These are phyloP conservation scores for Acomys russatus DNA, from an alignment of 2,797 vertebrate genomes.

Conservation along the genomic window DNA sequence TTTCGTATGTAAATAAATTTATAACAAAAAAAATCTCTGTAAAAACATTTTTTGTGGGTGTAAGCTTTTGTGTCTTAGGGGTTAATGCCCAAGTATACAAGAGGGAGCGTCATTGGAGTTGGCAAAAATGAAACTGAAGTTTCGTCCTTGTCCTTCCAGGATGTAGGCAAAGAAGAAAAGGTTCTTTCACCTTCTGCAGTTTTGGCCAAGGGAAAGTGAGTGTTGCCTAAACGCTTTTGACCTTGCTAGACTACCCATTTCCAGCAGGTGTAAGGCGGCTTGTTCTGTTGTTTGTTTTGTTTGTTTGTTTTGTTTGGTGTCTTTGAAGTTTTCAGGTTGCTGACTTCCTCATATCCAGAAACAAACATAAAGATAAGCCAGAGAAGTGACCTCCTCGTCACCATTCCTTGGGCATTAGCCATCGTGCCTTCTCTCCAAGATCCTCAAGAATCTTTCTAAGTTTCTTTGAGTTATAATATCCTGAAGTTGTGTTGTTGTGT, in stretches of 20 bases:
- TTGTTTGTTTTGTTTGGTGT: background rate
- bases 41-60: background rate
- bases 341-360: background rate
- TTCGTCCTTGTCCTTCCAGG: background rate
- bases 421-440: background rate
- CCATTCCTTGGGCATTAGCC: too few relatives aligned
- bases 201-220: background rate
- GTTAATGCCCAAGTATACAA: background rate
- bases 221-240: background rate
- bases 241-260: background rate
- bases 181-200: background rate
- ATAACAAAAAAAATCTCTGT: background rate
- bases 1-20: background rate
- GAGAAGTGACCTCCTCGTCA: background rate
- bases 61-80: background rate
- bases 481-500: background rate
- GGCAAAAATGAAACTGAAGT: background rate
- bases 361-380: background rate
- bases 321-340: background rate
- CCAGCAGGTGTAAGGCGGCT: background rate
- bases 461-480: background rate
- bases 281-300: background rate
- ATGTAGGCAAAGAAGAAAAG: background rate
- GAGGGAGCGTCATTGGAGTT: background rate
- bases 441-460: background rate